phyloP scores from a whole-genome alignment of 2,797 vertebrate genomes.

The Sebastolobus alascanus region DNA sequence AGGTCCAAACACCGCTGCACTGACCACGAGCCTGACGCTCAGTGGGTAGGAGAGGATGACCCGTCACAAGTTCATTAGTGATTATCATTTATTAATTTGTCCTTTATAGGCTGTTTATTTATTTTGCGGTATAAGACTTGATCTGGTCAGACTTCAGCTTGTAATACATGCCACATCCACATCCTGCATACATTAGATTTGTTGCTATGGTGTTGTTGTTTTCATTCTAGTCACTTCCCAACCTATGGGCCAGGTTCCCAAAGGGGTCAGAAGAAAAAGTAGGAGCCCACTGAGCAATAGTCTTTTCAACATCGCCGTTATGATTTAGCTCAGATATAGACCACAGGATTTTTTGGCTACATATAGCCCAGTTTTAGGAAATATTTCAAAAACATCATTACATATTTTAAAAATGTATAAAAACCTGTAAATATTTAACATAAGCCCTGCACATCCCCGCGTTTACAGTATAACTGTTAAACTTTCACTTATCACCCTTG shows the following conservation, averaged over 20 bases:
- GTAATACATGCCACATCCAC: neutral
- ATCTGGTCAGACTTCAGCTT: neutral
- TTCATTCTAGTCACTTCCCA: neutral
- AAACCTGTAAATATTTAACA: no score
- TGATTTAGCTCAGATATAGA: neutral
- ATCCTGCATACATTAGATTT: neutral
- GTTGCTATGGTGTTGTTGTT: neutral
- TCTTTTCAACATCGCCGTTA: rapidly evolving
- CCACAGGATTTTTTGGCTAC: no score
- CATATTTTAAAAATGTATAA: no score
- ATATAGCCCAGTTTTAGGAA: no score
- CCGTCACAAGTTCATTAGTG: neutral
- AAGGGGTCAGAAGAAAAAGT: neutral
- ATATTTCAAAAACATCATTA: no score
- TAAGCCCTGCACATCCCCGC: no score
- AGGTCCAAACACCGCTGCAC: slow-evolving; percentile 17
- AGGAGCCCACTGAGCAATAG: no score
- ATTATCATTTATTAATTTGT: slow-evolving; percentile 3
- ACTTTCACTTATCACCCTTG: no score
- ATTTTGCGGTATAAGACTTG: neutral
- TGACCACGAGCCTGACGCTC: neutral
- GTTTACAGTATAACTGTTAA: no score
- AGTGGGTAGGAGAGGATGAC: neutral
- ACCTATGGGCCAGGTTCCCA: neutral
- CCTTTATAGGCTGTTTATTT: neutral